A percentile compares a stretch with the other conserved stretches of the same genome.
Conservation (phyloP, 1,140 invertebrate species). For the Nomia melanderi region DNA sequence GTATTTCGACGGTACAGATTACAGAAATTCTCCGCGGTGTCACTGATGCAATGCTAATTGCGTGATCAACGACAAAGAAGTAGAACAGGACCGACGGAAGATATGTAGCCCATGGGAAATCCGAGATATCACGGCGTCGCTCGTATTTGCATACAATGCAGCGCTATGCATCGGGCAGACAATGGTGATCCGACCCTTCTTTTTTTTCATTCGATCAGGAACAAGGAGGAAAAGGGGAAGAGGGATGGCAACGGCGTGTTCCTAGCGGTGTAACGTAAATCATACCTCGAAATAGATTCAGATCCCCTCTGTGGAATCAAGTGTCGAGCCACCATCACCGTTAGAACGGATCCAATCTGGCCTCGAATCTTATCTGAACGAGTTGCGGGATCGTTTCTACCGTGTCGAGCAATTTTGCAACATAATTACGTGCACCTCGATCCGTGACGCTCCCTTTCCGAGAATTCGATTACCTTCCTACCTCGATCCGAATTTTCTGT, state of each 20-base stretch:
- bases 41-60: conserved; percentile 21
- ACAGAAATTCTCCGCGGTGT: neutral
- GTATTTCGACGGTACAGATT: too few relatives aligned
- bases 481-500: too few relatives aligned
- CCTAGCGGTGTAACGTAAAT: conserved; percentile 57
- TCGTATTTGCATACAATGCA: conserved; percentile 61
- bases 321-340: conserved; percentile 39
- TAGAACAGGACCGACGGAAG: conserved; percentile 8
- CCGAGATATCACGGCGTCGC: conserved; percentile 46
- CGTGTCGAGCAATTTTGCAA: conserved; percentile 30
- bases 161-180: conserved; percentile 39
- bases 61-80: conserved; percentile 20
- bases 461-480: too few relatives aligned
- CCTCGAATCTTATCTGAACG: conserved; percentile 51
- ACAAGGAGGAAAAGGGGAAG: conserved; percentile 22
- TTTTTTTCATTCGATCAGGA: conserved; percentile 46
- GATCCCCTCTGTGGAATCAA: conserved; percentile 32
- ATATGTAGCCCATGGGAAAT: conserved; percentile 11
- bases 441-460: neutral
- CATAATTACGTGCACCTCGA: conserved; percentile 26
- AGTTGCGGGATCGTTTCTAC: neutral
- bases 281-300: conserved; percentile 60
- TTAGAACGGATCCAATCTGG: conserved; percentile 30
- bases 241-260: conserved; percentile 25
- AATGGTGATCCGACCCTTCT: conserved; percentile 42